Evolutionary conservation across 2,888 invertebrate species (phyloP), one percentile per base, ranked within the genome.

Genomic region (Glomeris marginata): DNA sequence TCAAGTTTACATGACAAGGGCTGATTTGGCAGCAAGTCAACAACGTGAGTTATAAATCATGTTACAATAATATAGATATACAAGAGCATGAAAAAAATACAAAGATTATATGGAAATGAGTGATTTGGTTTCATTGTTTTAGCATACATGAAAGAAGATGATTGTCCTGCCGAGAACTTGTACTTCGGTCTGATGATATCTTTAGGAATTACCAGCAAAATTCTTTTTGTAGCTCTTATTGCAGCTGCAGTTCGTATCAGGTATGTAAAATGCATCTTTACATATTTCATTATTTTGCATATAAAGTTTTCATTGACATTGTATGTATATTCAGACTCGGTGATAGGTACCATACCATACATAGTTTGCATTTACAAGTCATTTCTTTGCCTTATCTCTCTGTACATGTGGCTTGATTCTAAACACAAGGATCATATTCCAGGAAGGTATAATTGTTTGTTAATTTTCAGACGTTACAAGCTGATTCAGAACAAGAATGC

Each of bases 161-260:
- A 40, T 40, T 16, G 20, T 40, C 16, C 28, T 28, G 28, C 28
- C 8, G 28, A 28, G 28, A 28, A 28, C 28, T 28, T 87, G 66
- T 88, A 90, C 66, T 80, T 88, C 60, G 82, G 84, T 1, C 68
- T 90, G n/a, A 74, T 90, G 47, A 80, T 80, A 2, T 81, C 84
- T 0, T 74, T 88, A 1, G 77, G 84, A 52, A 74, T 82, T 11
- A 70, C 88, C 34, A 75, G 85, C 58, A 77, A 83, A 8, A 68
- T 86, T 36, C 66, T 87, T 16, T 73, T 85, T 52, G 80, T 80
- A 38, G 77, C 84, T 59, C 74, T 84, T 18, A 70, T 83, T 45
- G 74, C 80, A 20, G 80, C 83, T 0, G 77, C 83, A 53, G 72
- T 84, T 56, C 81, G 82, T 54, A 86, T 86, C 66, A 78, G 80